Percentiles rank a stretch among this genome's conserved stretches.
phyloP scores from a whole-genome alignment of 2,888 invertebrate genomes.

The Drosophila neotestacea region DNA sequence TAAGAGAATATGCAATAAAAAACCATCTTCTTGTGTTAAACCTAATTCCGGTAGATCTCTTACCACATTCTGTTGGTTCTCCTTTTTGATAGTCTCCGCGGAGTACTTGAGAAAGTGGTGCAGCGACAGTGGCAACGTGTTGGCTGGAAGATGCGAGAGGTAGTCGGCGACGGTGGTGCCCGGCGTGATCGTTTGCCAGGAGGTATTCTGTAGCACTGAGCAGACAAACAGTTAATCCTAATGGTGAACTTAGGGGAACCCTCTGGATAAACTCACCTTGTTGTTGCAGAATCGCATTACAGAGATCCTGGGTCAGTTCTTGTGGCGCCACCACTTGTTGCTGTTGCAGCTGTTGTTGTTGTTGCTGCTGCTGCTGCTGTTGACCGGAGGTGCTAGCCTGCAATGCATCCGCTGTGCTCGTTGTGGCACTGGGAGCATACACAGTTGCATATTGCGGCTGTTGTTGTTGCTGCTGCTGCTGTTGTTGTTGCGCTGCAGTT shows the following conservation, averaged over 20 bases:
- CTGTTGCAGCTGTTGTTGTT: conserved; percentile 56
- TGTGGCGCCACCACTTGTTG: conserved; percentile 83
- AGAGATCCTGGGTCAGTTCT: conserved; percentile 85
- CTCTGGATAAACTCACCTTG: conserved; percentile 71
- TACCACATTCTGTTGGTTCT: conserved; percentile 87
- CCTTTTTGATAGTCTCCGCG: conserved; percentile 91
- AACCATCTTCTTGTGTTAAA: neutral
- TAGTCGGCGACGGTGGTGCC: conserved; percentile 94
- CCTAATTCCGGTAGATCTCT: neutral
- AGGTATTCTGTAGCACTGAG: conserved; percentile 84
- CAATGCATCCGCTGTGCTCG: conserved; percentile 60
- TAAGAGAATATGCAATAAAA: neutral
- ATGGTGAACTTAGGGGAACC: neutral
- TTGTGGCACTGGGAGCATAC: conserved; percentile 64
- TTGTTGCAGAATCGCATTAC: conserved; percentile 85
- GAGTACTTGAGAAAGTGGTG: conserved; percentile 95
- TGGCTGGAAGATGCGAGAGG: conserved; percentile 91
- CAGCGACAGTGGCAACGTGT: conserved; percentile 90
- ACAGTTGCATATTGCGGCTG: conserved; percentile 82
- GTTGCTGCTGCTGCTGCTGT: conserved; percentile 55
- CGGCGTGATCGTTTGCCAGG: conserved; percentile 86
- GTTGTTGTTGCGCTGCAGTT: conserved; percentile 64
- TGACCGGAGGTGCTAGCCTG: conserved; percentile 66
- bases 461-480: conserved; percentile 73
- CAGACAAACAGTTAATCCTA: neutral